These are phyloP conservation scores for Cydia fagiglandana DNA, from an alignment of 1,140 invertebrate species.

Conservation along the genomic window DNA sequence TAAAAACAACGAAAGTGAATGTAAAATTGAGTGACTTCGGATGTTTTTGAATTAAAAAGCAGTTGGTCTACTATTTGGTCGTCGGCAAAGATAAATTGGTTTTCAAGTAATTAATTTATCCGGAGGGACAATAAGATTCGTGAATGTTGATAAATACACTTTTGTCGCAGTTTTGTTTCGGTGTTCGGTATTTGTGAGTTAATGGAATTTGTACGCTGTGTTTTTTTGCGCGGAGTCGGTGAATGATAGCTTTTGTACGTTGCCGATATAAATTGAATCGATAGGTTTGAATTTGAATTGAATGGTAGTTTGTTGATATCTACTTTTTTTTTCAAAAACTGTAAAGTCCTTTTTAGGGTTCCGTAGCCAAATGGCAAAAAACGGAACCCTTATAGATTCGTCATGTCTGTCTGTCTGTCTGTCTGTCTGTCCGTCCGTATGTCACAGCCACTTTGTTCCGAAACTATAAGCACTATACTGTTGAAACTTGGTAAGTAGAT, in stretches of 20 bases:
- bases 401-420: too few species aligned
- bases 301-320: neutral
- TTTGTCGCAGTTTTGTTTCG: constrained; percentile 4
- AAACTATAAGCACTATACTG: too few species aligned
- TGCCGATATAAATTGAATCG: neutral
- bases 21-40: neutral
- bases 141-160: constrained; percentile 6
- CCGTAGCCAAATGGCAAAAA: too few species aligned
- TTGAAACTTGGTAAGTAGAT: too few species aligned
- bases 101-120: constrained; percentile 9
- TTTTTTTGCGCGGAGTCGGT: neutral
- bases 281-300: neutral
- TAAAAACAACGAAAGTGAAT: neutral
- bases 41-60: neutral
- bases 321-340: neutral
- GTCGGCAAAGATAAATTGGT: constrained; percentile 7
- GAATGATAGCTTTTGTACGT: constrained; percentile 16
- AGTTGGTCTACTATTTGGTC: neutral
- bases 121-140: neutral
- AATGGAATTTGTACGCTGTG: neutral
- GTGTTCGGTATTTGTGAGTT: neutral
- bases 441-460: too few species aligned
- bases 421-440: too few species aligned
- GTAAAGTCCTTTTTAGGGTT: neutral
- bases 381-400: too few species aligned